Base-by-base conservation (phyloP, 2,888 invertebrate genomes). In the Odontothrips loti region DNA sequence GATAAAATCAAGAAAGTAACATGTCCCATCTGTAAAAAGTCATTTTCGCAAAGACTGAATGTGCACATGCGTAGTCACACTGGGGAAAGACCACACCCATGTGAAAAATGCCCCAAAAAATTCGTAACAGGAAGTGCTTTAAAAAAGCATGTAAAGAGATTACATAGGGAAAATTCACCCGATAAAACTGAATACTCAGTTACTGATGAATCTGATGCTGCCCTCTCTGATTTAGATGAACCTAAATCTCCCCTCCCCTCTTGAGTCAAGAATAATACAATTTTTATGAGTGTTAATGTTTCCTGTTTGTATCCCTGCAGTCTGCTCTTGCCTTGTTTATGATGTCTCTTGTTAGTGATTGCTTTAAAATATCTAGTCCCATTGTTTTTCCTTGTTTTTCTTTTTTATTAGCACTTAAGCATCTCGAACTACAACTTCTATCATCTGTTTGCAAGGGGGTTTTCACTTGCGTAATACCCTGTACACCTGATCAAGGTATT, bases 21-120 rank as follows among this genome's bases (percentile, higher is more conserved):
- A 29, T 86, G 86, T 81, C 82, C 83, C 75, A 81, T 84, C n/a
- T 86, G 86, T 82, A 85, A 84, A 23, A 85, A 85, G 82, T 82
- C 82, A 81, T 84, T 85, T 80, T 84, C 83, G 47, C 84, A 83
- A 29, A 83, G 84, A 63, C 81, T 86, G 63, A 84, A 84, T 81
- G 84, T 83, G 15, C 85, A 85, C 80, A 82, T 85, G 79, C 84
- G 84, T 23, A 84, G 84, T 34, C 86, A 86, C 82, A 83, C 83
- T 20, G 82, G 83, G 23, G 83, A 84, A 17, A 83, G 83, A 79
- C 83, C 81, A 29, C 84, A 84, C 79, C 81, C 83, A 23, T 86
- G 86, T 82, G 47, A 81, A 17, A 83, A 83, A 20, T 86, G 86
- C 79, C 68, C 68, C 23, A 75, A 75, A 27, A 75, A 27, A 12